Evolutionary conservation across 2,113 vertebrate genomes (phyloP), one percentile per base, ranked within the genome.

Genomic region (Panurus biarmicus): DNA sequence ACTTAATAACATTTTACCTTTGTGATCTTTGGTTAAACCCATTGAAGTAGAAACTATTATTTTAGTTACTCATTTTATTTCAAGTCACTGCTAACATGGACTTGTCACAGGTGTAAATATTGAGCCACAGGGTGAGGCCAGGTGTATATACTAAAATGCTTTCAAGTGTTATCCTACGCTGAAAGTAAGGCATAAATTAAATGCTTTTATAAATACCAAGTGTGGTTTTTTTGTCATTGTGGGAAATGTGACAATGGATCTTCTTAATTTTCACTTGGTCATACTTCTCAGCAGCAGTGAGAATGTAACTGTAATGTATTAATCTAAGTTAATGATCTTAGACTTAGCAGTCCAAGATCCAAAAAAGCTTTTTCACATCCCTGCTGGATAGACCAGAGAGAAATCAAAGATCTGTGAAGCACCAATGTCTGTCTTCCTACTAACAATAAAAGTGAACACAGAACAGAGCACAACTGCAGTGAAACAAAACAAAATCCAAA

Each of bases 401-500:
- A 79, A 95, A 60, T 82, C 40, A 89, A 67, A 92, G 73, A 48
- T 74, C 91, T 88, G 44, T 65, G 28, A 75, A 88, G 50, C 40
- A 61, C 28, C 40, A 60, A 4, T 72, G 73, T 61, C 83, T 90
- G 69, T 53, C 57, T 88, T 60, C 66, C 40, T 77, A 3, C 35
- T 66, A 64, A 60, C 82, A 84, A 51, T 66, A 58, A 36, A 93
- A 83, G 48, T 75, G 87, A 92, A 96, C 95, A 95, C 69, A 93
- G 88, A 96, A 60, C 96, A 96, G 96, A 96, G 69, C 88, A 73
- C 87, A 86, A 67, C 64, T 88, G 79, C 93, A 93, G 45, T 45
- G 53, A 92, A 93, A 94, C 91, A 96, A 95, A 96, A 93, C 93
- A 92, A 97, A 90, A 88, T 88, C 91, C 65, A 88, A 93, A 96